Percentiles rank a stretch among this genome's conserved stretches.
phyloP scores from a whole-genome alignment of 2,888 invertebrate species.

The Acronicta aceris region DNA sequence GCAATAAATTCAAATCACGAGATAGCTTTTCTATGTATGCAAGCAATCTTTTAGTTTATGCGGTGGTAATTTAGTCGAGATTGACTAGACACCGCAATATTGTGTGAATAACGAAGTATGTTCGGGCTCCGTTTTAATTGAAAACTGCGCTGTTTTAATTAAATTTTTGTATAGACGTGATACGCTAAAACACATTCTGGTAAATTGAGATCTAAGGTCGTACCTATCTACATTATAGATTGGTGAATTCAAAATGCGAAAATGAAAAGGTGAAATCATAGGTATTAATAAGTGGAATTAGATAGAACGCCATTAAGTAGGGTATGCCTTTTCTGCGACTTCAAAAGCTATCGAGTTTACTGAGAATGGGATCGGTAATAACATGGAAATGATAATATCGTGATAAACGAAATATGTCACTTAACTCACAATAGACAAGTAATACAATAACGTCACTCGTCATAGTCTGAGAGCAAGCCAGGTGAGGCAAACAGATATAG shows the following conservation, averaged over 20 bases:
- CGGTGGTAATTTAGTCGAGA: slow-evolving; percentile 22
- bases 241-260: no score
- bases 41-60: slow-evolving; percentile 13
- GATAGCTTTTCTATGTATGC: slow-evolving; percentile 15
- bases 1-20: slow-evolving; percentile 9
- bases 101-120: background rate
- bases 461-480: slow-evolving; percentile 37
- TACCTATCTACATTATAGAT: no score
- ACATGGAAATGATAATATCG: slow-evolving; percentile 43
- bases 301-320: slow-evolving; percentile 14
- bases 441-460: slow-evolving; percentile 27
- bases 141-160: background rate
- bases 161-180: no score
- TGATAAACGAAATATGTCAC: slow-evolving; percentile 47
- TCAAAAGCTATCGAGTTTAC: slow-evolving; percentile 43
- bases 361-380: slow-evolving; percentile 45
- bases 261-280: no score
- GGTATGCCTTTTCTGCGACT: slow-evolving; percentile 21
- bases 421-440: slow-evolving; percentile 11
- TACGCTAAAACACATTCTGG: no score
- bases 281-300: background rate
- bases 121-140: background rate
- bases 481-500: slow-evolving; percentile 13
- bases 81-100: slow-evolving; percentile 6
- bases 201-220: no score